Evolutionary conservation across 2,888 invertebrate species (phyloP), one percentile per base, ranked within the genome.

Genomic region (Epistrophe eligans): DNA sequence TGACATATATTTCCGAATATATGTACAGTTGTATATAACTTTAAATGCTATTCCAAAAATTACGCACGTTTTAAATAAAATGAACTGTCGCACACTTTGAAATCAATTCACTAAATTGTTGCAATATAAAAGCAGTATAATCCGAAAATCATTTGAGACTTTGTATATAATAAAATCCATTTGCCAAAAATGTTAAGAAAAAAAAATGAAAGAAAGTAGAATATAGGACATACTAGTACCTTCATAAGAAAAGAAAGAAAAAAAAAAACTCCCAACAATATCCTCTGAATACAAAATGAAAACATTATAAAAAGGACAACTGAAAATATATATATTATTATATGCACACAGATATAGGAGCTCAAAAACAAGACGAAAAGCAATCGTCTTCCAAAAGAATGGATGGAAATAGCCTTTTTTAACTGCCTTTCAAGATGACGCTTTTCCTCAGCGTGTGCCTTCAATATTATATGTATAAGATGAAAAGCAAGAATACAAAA

Each of bases 221-320:
- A 9, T 35, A 35, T 35, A 35, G 32, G 5, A 32, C 15, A n/a
- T n/a, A n/a, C n/a, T n/a, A n/a, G 40, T 60, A 24, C 40, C 60
- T 15, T 35, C 8, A 35, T 35, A 35, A 35, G 8, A 35, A 45
- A 77, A 28, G 17, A 72, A 79, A 76, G 9, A 35, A 1, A 35
- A 45, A 77, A 28, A 24, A 72, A 79, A 76, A 87, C 66, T 74
- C 71, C 66, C 43, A 76, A 71, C 73, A 79, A 79, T 79, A 87
- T 87, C 83, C 83, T 79, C 71, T 87, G 79, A 87, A 87, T 79
- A 87, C 87, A 79, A 83, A 87, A 87, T 83, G 87, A 87, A 83
- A 83, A 72, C 79, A 87, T 87, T 87, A 82, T 83, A 81, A 71
- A 74, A 74, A 19, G 57, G 55, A 73, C 45, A 35, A n/a, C 40